A percentile compares a stretch with the other conserved stretches of the same genome.
Evolutionary conservation across 2,888 invertebrate genomes (phyloP).

Genomic region (Cistogaster globosa): DNA sequence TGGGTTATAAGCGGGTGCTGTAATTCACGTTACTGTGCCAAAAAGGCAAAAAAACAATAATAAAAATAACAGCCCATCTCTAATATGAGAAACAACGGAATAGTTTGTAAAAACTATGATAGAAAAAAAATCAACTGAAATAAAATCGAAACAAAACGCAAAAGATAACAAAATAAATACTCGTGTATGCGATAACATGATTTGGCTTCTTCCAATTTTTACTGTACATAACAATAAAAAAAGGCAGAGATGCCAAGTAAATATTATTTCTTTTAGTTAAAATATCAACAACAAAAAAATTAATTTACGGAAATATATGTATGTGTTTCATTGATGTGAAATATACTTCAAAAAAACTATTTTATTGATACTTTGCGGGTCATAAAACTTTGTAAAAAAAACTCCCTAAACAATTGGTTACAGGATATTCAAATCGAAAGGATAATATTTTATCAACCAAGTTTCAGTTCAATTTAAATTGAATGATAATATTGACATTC

Average conservation of each 20-base stretch:
- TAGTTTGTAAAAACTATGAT: conserved; percentile 35
- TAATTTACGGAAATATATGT: no score
- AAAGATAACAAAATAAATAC: conserved; percentile 62
- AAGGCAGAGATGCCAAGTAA: conserved; percentile 43
- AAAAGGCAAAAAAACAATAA: not conserved
- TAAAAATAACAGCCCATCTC: conserved; percentile 60
- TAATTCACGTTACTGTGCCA: conserved; percentile 34
- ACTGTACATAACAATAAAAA: not conserved
- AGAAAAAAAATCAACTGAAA: conserved; percentile 38
- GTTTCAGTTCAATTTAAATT: no score
- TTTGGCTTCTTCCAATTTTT: conserved; percentile 40
- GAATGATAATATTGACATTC: no score
- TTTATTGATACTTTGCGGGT: no score
- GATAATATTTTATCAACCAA: no score
- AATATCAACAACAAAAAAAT: no score
- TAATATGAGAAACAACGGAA: conserved; percentile 55
- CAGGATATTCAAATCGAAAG: no score
- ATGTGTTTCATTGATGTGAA: no score
- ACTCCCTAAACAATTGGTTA: no score
- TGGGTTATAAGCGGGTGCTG: conserved; percentile 40
- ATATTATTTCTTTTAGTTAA: no score
- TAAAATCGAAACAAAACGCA: conserved; percentile 61
- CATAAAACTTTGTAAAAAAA: no score
- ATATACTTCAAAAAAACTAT: no score
- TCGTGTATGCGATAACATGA: conserved; percentile 54